Evolutionary conservation across 1,140 invertebrate species (phyloP).

Genomic region (Pararge aegeria): DNA sequence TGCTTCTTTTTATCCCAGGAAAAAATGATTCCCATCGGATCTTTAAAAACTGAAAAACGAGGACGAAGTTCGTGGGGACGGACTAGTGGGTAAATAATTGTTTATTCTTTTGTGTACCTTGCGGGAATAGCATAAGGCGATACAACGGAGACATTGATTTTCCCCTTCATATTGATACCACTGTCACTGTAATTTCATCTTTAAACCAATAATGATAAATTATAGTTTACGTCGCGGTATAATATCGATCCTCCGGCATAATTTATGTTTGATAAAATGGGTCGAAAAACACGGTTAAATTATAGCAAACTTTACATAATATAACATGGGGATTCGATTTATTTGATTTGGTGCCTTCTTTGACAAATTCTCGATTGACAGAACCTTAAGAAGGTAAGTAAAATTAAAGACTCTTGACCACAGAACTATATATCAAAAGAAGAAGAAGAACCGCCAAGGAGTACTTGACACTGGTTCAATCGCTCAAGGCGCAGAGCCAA

Average conservation of each 20-base stretch:
- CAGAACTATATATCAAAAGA: too few species aligned
- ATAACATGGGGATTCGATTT: background rate
- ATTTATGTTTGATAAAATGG: slow-evolving; percentile 13
- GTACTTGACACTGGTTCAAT: too few species aligned
- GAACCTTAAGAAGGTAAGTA: too few species aligned
- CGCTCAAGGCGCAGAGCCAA: too few species aligned
- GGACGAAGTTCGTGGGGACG: too few species aligned
- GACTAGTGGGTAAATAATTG: background rate
- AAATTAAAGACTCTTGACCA: too few species aligned
- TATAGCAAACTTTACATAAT: slow-evolving; percentile 9
- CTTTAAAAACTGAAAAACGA: too few species aligned
- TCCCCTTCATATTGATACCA: slow-evolving; percentile 37
- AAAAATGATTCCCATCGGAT: too few species aligned
- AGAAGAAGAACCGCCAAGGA: too few species aligned
- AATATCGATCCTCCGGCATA: slow-evolving; percentile 14
- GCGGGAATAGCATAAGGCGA: slow-evolving; percentile 49
- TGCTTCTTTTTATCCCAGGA: too few species aligned
- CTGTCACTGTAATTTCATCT: slow-evolving; percentile 33
- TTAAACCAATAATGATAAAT: slow-evolving; percentile 15
- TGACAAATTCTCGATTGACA: background rate
- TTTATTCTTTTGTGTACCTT: slow-evolving; percentile 40
- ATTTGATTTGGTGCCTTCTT: background rate
- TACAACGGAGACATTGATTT: slow-evolving; percentile 46
- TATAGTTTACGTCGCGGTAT: slow-evolving; percentile 8
- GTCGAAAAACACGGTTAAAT: background rate